phyloP scores from a whole-genome alignment of 1,140 invertebrate genomes.

The Hesperophylax magnus region DNA sequence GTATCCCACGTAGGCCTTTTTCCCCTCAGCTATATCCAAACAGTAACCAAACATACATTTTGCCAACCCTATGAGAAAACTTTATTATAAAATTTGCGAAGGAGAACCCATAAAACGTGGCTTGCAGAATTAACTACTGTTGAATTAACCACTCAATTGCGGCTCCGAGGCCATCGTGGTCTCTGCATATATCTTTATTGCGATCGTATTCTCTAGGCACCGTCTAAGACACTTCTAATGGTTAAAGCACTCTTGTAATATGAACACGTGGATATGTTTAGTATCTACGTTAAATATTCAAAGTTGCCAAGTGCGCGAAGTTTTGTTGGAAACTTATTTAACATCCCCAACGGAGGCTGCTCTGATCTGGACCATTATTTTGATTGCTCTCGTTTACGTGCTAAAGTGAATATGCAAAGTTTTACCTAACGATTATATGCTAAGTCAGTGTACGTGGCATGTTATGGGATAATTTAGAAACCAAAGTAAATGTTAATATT shows the following conservation, averaged over 20 bases:
- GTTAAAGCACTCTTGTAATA: neutral
- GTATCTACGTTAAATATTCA: conserved; percentile 7
- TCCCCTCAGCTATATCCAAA: too few species aligned
- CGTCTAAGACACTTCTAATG: neutral
- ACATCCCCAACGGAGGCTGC: neutral
- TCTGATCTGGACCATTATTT: conserved; percentile 20
- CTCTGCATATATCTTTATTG: neutral
- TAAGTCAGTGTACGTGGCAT: neutral
- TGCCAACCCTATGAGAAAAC: too few species aligned
- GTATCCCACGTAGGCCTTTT: too few species aligned
- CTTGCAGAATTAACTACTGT: too few species aligned
- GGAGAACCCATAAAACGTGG: too few species aligned
- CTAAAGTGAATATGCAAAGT: conserved; percentile 37
- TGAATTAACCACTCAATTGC: too few species aligned
- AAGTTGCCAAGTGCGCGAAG: conserved; percentile 2
- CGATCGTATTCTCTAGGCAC: neutral
- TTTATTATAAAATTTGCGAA: too few species aligned
- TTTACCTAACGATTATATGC: neutral
- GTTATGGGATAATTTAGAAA: conserved; percentile 23
- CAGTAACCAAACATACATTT: too few species aligned
- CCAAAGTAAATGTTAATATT: conserved; percentile 6
- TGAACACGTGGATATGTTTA: neutral
- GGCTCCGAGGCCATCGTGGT: too few species aligned
- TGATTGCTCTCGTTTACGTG: conserved; percentile 32
- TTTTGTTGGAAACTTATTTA: conserved; percentile 18